These are phyloP conservation scores for Ephestia elutella DNA, from an alignment of 1,140 invertebrate genomes.

Conservation along the genomic window DNA sequence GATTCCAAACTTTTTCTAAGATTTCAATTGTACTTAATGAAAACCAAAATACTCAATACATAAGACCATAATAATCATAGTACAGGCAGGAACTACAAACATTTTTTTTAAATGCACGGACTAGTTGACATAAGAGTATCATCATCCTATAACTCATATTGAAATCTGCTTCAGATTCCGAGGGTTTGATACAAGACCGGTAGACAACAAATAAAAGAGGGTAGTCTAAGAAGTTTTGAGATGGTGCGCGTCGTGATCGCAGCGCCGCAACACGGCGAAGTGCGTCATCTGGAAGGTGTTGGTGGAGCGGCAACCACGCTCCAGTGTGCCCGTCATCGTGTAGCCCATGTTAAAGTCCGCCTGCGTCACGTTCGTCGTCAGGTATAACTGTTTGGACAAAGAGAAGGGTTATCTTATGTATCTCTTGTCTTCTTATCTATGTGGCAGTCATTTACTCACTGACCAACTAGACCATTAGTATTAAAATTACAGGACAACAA, in stretches of 20 bases:
- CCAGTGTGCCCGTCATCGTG: conserved; percentile 89
- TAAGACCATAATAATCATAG: too few relatives aligned
- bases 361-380: conserved; percentile 85
- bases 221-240: conserved; percentile 46
- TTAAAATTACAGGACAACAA: too few relatives aligned
- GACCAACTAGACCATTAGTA: too few relatives aligned
- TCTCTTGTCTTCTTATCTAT: background rate
- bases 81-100: too few relatives aligned
- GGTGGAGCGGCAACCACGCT: conserved; percentile 84
- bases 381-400: conserved; percentile 75
- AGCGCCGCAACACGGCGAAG: conserved; percentile 86
- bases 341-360: conserved; percentile 92
- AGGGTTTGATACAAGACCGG: too few relatives aligned
- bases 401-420: background rate
- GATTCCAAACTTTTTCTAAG: background rate
- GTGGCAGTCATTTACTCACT: too few relatives aligned
- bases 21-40: background rate
- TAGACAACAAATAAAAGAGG: too few relatives aligned
- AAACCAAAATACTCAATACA: too few relatives aligned
- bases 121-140: too few relatives aligned
- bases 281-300: conserved; percentile 89
- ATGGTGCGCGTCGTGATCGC: conserved; percentile 63
- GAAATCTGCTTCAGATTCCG: too few relatives aligned
- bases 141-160: too few relatives aligned
- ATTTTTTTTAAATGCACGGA: too few relatives aligned